Percentiles rank a stretch among this genome's conserved stretches.
phyloP scores from a whole-genome alignment of 2,797 vertebrate species.

The Acanthurus leucopareius region DNA sequence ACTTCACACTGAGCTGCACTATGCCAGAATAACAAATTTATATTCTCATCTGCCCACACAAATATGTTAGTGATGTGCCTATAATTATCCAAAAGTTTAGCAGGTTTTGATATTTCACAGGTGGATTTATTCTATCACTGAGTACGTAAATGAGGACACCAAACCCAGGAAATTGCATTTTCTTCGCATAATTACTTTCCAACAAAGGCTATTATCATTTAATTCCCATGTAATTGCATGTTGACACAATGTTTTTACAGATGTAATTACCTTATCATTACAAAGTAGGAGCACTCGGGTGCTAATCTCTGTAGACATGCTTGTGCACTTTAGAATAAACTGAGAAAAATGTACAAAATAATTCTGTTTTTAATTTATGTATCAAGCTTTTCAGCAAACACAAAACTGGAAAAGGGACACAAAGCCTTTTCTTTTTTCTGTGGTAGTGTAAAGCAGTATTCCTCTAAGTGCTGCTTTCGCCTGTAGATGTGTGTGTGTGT shows the following conservation, averaged over 20 bases:
- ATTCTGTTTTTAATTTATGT: conserved; percentile 68
- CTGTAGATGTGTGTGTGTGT: conserved; percentile 28
- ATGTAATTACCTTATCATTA: conserved; percentile 72
- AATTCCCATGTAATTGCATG: conserved; percentile 76
- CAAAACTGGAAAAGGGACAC: conserved; percentile 57
- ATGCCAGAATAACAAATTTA: conserved; percentile 73
- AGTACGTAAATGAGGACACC: conserved; percentile 46
- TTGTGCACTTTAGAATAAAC: conserved; percentile 56
- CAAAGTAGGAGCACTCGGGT: conserved; percentile 47
- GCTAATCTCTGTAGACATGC: conserved; percentile 64
- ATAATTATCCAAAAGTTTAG: conserved; percentile 75
- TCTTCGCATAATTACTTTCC: conserved; percentile 68
- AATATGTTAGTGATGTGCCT: conserved; percentile 70
- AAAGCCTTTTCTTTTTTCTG: conserved; percentile 60
- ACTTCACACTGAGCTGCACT: conserved; percentile 66
- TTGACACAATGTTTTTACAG: conserved; percentile 72
- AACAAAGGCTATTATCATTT: conserved; percentile 73
- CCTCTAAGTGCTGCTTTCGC: conserved; percentile 37
- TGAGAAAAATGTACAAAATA: conserved; percentile 53
- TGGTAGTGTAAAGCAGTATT: conserved; percentile 52
- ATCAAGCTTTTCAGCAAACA: conserved; percentile 65
- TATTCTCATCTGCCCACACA: conserved; percentile 80
- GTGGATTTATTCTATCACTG: conserved; percentile 67
- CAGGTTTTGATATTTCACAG: conserved; percentile 74
- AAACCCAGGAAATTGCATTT: conserved; percentile 53